Conservation (phyloP, 1,140 invertebrate genomes). For the Aethina tumida region DNA sequence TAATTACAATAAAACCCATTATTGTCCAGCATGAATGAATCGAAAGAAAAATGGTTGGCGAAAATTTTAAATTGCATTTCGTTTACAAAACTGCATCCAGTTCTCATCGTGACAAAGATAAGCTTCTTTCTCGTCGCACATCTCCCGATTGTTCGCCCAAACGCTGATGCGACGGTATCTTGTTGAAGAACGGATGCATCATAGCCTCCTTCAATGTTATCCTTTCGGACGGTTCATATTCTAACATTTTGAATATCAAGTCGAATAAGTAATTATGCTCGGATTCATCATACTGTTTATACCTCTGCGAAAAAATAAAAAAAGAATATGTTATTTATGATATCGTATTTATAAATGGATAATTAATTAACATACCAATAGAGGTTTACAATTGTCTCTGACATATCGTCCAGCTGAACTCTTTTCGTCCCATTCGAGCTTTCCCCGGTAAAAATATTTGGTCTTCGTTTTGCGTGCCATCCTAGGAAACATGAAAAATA, state of each 20-base stretch:
- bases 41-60: too few species aligned
- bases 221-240: slow-evolving; percentile 88
- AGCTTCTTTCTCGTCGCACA: slow-evolving; percentile 45
- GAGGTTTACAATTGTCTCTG: slow-evolving; percentile 94
- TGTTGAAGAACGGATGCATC: slow-evolving; percentile 87
- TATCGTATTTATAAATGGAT: background rate
- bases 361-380: slow-evolving; percentile 54
- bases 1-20: too few species aligned
- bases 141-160: slow-evolving; percentile 49
- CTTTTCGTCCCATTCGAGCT: slow-evolving; percentile 91
- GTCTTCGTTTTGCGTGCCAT: slow-evolving; percentile 96
- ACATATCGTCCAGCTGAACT: slow-evolving; percentile 93
- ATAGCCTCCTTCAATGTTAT: slow-evolving; percentile 85
- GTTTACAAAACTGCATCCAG: slow-evolving; percentile 1
- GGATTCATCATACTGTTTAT: slow-evolving; percentile 77
- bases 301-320: slow-evolving; percentile 59
- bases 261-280: slow-evolving; percentile 92
- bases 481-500: slow-evolving; percentile 37
- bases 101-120: slow-evolving; percentile 34
- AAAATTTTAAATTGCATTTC: too few species aligned
- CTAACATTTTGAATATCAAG: slow-evolving; percentile 89
- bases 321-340: slow-evolving; percentile 5
- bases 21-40: too few species aligned
- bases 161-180: slow-evolving; percentile 63
- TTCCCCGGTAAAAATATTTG: slow-evolving; percentile 92